Base-by-base conservation (phyloP, 2,797 vertebrate species). In the Orestias chungarensis region DNA sequence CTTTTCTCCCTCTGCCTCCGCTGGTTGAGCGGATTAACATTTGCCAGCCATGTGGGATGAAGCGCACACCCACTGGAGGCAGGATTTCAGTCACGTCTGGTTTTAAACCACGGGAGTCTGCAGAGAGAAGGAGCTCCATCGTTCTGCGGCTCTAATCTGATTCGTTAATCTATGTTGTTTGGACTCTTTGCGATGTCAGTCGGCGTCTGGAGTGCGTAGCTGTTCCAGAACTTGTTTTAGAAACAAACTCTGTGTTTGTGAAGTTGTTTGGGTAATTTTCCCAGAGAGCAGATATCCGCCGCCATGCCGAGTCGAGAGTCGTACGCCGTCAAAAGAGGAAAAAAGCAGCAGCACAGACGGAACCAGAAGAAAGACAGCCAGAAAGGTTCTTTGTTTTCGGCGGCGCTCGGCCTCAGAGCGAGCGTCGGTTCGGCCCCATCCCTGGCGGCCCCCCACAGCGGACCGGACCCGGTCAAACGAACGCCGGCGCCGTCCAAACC, bases 221-320 rank as follows among this genome's bases (percentile, higher is more conserved):
- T 66, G 61, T 82, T 38, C 4, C 57, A 61, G 57, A 61, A 35
- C 57, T 38, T 59, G 17, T 49, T 49, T 49, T 49, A 9, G 9
- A 49, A 9, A n/a, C 20, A n/a, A n/a, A 49, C 46, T 42, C 59
- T 27, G 47, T 64, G 66, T 64, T 66, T 73, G 52, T 70, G 6
- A n/a, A n/a, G 3, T 75, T 43, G 68, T n/a, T 35, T 11, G 2
- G 9, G 4, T 61, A 12, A 35, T 38, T 61, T n/a, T 0, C 9
- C 68, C 66, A 62, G 0, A 66, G 72, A 74, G 12, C 10, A 44
- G 50, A 57, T 66, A 55, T 27, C n/a, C 57, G n/a, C n/a, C 73
- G 43, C 62, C 23, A 98, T 99, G 97, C 97, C 97, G 29, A 96
- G 96, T 87, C 86, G 89, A 83, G 96, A 98, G 87, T 95, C 94